Conservation (phyloP, 2,113 vertebrate genomes). For the Lagopus muta region DNA sequence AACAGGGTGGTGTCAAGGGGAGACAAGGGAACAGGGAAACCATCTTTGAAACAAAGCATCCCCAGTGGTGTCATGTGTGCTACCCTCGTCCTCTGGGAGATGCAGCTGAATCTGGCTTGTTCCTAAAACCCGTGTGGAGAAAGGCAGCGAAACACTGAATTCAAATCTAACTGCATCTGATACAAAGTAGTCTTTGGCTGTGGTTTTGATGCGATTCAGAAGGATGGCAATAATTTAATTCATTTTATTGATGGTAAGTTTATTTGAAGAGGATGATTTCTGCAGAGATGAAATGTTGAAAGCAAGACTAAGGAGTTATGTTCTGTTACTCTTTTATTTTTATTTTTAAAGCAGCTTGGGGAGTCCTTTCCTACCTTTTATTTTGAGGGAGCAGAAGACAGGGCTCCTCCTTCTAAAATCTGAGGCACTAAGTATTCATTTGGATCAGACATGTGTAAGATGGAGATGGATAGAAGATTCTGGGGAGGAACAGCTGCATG, state of each 20-base stretch:
- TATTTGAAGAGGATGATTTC: not conserved
- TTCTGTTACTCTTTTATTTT: fast-evolving
- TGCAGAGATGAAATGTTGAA: not conserved
- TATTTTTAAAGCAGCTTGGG: not conserved
- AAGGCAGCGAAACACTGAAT: not conserved
- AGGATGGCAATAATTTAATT: not conserved
- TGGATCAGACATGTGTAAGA: too few relatives aligned
- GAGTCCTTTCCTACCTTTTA: not conserved
- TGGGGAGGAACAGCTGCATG: too few relatives aligned
- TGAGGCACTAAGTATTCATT: not conserved
- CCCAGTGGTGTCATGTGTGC: fast-evolving
- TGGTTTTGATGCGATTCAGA: not conserved
- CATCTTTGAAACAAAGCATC: not conserved
- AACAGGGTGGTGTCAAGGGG: not conserved
- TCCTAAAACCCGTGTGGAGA: not conserved
- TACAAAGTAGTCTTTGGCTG: not conserved
- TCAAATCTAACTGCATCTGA: not conserved
- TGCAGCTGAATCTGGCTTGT: not conserved
- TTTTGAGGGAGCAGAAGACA: not conserved
- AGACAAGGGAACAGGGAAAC: not conserved
- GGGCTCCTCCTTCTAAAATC: not conserved
- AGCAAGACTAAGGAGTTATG: not conserved
- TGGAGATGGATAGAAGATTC: not conserved
- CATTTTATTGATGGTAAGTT: not conserved
- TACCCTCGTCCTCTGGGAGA: not conserved